Percentiles rank a stretch among this genome's conserved stretches.
These are phyloP conservation scores for Helicoverpa zea DNA, from an alignment of 1,140 invertebrate genomes.

Conservation along the genomic window DNA sequence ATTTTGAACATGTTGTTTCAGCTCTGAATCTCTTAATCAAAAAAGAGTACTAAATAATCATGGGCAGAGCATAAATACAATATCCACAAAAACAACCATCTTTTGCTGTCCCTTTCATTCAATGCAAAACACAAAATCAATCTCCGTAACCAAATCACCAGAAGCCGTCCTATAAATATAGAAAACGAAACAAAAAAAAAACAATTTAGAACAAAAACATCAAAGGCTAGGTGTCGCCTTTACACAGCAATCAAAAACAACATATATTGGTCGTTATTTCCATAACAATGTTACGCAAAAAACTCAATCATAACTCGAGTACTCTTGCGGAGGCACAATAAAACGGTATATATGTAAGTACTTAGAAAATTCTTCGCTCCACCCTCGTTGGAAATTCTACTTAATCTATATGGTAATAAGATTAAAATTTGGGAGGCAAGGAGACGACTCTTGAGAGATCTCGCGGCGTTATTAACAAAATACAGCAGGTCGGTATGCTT, in stretches of 20 bases:
- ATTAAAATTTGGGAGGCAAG: conserved; percentile 44
- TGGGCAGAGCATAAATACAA: too few relatives aligned
- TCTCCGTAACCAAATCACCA: neutral
- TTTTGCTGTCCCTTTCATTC: too few relatives aligned
- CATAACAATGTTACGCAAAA: conserved; percentile 42
- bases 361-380: conserved; percentile 28
- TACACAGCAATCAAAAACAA: conserved; percentile 35
- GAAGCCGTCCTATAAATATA: neutral
- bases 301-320: conserved; percentile 47
- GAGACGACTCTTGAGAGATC: conserved; percentile 38
- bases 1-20: too few relatives aligned
- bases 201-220: neutral
- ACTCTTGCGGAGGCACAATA: conserved; percentile 42
- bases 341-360: conserved; percentile 35
- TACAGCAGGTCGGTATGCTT: conserved; percentile 49
- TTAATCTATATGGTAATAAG: conserved; percentile 47
- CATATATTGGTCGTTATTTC: conserved; percentile 32
- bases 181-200: neutral
- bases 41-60: too few relatives aligned
- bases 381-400: conserved; percentile 32
- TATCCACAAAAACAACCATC: too few relatives aligned
- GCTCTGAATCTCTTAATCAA: too few relatives aligned
- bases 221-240: conserved; percentile 2
- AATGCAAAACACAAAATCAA: too few relatives aligned
- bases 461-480: conserved; percentile 47